Evolutionary conservation across 2,797 vertebrate genomes (phyloP).

Genomic region (Mareca strepera): DNA sequence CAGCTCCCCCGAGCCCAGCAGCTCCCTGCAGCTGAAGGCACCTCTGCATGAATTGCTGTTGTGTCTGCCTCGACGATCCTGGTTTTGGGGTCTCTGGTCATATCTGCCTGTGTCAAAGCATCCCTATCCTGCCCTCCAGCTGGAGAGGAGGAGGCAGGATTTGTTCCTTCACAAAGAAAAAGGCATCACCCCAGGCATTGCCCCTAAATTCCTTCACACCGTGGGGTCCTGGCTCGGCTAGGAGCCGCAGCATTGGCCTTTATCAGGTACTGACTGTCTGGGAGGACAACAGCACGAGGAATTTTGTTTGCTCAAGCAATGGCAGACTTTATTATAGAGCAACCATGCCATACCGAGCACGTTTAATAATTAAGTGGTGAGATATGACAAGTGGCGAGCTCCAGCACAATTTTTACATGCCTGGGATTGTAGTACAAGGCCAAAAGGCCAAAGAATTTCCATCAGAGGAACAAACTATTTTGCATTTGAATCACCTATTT

Average conservation of each 20-base stretch:
- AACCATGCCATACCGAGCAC: not conserved
- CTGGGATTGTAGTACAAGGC: not conserved
- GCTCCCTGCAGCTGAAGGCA: not conserved
- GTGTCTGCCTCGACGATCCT: too few relatives aligned
- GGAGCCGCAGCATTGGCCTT: not conserved
- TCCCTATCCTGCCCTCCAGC: not conserved
- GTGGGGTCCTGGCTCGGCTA: not conserved
- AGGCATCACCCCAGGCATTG: too few relatives aligned
- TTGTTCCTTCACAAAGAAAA: not conserved
- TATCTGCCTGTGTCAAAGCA: not conserved
- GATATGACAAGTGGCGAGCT: slow-evolving; percentile 47
- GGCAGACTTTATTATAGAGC: slow-evolving; percentile 13
- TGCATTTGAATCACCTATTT: slow-evolving; percentile 32
- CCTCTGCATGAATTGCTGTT: not conserved
- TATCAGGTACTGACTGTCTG: not conserved
- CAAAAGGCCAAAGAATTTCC: slow-evolving; percentile 31
- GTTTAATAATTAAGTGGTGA: slow-evolving; percentile 61
- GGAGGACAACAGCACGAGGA: not conserved
- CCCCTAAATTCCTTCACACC: not conserved
- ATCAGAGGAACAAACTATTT: not conserved
- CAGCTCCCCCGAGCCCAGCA: not conserved
- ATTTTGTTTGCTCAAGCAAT: slow-evolving; percentile 27
- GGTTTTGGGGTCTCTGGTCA: not conserved
- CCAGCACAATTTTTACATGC: slow-evolving; percentile 34
- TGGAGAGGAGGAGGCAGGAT: not conserved